Evolutionary conservation across 1,140 invertebrate species (phyloP).

Genomic region (Aphelinus atriplicis): DNA sequence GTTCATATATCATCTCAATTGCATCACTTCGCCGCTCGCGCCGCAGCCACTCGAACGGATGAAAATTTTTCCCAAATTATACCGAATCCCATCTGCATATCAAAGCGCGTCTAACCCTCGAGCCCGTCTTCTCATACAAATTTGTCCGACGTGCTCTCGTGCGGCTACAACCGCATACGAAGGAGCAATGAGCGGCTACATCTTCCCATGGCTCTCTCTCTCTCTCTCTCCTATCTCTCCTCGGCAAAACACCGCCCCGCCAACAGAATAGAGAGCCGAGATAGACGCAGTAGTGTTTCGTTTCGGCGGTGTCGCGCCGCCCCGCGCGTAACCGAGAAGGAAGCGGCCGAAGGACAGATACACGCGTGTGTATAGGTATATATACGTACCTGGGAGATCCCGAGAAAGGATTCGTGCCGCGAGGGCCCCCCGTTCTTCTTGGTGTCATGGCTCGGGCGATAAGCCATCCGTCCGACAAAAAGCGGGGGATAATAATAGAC

Average conservation of each 20-base stretch:
- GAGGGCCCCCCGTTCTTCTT: too few relatives aligned
- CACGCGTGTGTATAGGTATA: slow-evolving; percentile 20
- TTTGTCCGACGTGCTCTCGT: slow-evolving; percentile 10
- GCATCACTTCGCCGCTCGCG: slow-evolving; percentile 29
- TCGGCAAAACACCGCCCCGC: slow-evolving; percentile 24
- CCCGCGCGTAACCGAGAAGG: not conserved
- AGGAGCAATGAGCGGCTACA: not conserved
- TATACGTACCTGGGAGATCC: slow-evolving; percentile 21
- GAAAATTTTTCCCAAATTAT: slow-evolving; percentile 36
- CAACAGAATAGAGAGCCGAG: not conserved
- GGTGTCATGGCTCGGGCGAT: not conserved
- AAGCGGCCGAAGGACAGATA: not conserved
- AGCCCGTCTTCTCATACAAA: not conserved
- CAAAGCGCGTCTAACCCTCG: slow-evolving; percentile 16
- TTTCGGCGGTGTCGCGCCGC: slow-evolving; percentile 9
- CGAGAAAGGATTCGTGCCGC: slow-evolving; percentile 26
- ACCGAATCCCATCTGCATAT: slow-evolving; percentile 31
- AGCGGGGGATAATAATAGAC: slow-evolving; percentile 17
- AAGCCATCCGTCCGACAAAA: slow-evolving; percentile 1
- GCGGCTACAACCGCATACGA: not conserved
- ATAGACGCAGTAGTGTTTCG: slow-evolving; percentile 15
- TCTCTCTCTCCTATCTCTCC: not conserved
- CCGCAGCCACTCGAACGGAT: not conserved
- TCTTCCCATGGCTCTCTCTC: not conserved
- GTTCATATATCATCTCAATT: slow-evolving; percentile 35